phyloP scores from a whole-genome alignment of 2,888 invertebrate species.

The Platypus cylindrus region DNA sequence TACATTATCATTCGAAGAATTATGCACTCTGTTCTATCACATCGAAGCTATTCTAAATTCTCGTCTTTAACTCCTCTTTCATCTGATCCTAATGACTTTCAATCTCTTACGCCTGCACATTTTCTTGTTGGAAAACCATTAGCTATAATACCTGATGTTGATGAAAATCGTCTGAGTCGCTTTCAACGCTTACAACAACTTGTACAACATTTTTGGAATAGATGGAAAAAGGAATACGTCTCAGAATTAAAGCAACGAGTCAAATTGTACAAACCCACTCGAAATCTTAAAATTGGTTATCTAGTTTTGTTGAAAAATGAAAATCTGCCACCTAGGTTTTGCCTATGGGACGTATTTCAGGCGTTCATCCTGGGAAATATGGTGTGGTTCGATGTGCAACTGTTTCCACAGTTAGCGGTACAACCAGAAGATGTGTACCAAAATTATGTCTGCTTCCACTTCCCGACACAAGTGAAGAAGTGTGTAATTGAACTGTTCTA shows the following conservation, averaged over 20 bases:
- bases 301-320: too few relatives aligned
- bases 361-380: neutral
- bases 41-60: conserved; percentile 8
- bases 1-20: conserved; percentile 4
- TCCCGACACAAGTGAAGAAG: too few relatives aligned
- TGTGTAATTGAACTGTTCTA: too few relatives aligned
- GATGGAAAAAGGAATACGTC: too few relatives aligned
- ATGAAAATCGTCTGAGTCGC: conserved; percentile 2
- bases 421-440: neutral
- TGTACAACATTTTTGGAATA: conserved; percentile 5
- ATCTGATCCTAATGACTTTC: conserved; percentile 7
- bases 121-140: conserved; percentile 1
- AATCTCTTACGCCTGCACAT: conserved; percentile 3
- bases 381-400: neutral
- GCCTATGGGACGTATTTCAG: too few relatives aligned
- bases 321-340: too few relatives aligned
- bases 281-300: too few relatives aligned
- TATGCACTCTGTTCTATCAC: conserved; percentile 3
- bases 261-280: too few relatives aligned
- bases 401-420: neutral
- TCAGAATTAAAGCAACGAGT: too few relatives aligned
- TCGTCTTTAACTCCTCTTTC: conserved; percentile 6
- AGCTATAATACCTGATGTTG: neutral
- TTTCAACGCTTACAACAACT: neutral
- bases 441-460: neutral